Evolutionary conservation across 2,888 invertebrate genomes (phyloP).

Genomic region (Gisinianus flammeolus): DNA sequence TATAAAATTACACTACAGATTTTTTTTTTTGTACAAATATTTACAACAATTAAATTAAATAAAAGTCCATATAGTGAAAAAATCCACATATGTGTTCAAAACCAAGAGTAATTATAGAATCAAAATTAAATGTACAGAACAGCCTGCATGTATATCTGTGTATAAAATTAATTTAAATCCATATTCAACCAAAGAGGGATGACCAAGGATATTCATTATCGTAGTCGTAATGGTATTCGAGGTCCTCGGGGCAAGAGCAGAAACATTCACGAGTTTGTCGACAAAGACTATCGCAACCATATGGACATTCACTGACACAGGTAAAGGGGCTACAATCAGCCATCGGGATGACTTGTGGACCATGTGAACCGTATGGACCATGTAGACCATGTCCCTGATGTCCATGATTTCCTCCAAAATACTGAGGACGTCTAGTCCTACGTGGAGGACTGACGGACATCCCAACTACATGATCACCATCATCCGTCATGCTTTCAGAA

Average conservation of each 20-base stretch:
- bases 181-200: too few relatives aligned
- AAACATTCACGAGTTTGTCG: constrained; percentile 31
- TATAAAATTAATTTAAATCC: neutral
- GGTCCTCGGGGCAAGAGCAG: constrained; percentile 44
- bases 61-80: neutral
- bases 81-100: neutral
- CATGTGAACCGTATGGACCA: neutral
- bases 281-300: constrained; percentile 43
- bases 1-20: neutral
- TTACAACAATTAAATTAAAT: neutral
- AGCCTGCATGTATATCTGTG: neutral
- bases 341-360: too few relatives aligned
- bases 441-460: constrained; percentile 2
- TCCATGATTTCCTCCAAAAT: neutral
- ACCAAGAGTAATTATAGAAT: too few relatives aligned
- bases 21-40: too few relatives aligned
- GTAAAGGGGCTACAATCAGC: constrained; percentile 32
- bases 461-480: constrained; percentile 10
- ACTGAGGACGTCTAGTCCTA: neutral
- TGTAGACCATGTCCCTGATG: neutral
- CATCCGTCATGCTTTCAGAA: constrained; percentile 9
- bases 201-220: neutral
- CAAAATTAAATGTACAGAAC: too few relatives aligned
- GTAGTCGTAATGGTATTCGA: constrained; percentile 35
- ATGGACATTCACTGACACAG: constrained; percentile 35